phyloP scores from a whole-genome alignment of 2,113 vertebrate genomes.

The Gila orcuttii region DNA sequence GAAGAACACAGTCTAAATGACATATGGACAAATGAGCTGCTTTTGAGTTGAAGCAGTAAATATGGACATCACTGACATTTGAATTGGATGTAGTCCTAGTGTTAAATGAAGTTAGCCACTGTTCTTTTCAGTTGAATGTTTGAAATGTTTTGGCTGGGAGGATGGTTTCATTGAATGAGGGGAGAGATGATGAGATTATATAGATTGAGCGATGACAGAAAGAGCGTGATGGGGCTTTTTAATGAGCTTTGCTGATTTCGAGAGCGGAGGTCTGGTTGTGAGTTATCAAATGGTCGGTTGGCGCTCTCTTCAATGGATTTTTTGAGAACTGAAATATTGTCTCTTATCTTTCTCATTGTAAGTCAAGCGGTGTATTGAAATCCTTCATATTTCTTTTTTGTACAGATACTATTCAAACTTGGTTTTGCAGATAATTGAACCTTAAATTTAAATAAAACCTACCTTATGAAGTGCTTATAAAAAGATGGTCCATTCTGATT shows the following conservation, averaged over 20 bases:
- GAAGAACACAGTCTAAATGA: not conserved
- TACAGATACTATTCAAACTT: not conserved
- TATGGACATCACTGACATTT: not conserved
- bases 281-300: not conserved
- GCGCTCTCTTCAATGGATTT: conserved; percentile 16
- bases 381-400: not conserved
- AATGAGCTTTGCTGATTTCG: conserved; percentile 31
- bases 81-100: not conserved
- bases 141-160: not conserved
- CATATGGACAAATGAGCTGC: conserved; percentile 2
- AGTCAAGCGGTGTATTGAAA: not conserved
- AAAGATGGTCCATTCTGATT: not conserved
- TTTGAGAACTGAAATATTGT: not conserved
- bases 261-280: not conserved
- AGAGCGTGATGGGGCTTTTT: conserved; percentile 18
- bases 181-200: not conserved
- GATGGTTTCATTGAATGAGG: not conserved
- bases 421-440: not conserved
- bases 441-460: not conserved
- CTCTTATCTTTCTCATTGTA: conserved; percentile 5
- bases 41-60: not conserved
- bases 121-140: not conserved
- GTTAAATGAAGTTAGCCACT: conserved; percentile 8
- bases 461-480: not conserved
- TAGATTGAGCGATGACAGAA: not conserved